Evolutionary conservation across 2,113 vertebrate species (phyloP), one percentile per base, ranked within the genome.

Genomic region (Pteruthius melanotis): DNA sequence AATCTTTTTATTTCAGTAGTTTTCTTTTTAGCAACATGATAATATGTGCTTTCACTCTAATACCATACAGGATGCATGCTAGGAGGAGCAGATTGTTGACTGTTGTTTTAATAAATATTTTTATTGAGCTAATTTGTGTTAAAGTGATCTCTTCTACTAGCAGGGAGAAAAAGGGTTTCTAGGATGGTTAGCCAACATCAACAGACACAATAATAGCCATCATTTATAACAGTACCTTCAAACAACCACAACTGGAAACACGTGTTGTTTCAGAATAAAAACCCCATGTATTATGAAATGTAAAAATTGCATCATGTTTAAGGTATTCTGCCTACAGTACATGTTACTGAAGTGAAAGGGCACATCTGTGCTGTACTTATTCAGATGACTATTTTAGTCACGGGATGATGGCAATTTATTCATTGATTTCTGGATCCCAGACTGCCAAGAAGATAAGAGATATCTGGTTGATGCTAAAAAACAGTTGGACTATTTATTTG

Each of bases 31-130:
- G 78, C 22, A 84, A 56, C 47, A 81, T 23, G 61, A 44, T 95
- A 89, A 83, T 96, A 61, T 72, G 65, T 61, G 37, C 40, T 91
- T 92, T 93, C 77, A 57, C 50, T 80, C 76, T 93, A 83, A 79
- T 93, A 79, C 31, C 1, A 0, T 74, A 69, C 49, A 89, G 89
- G 70, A 75, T 50, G 40, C 63, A 56, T 56, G 45, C 54, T 93
- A 95, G 88, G 61, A 72, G 63, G 30, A 97, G 93, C 95, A 96
- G 96, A 93, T 61, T 96, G 89, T 95, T 97, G 79, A 94, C 92
- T 96, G 40, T 76, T 88, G 76, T 71, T 95, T 90, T 87, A 97
- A 96, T 96, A 96, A 97, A 96, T 95, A 95, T 94, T 92, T 95
- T 87, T 96, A 87, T 83, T 63, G 42, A 90, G 78, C 37, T 94